phyloP scores from a whole-genome alignment of 1,140 invertebrate species.

The Phymastichus coffea region DNA sequence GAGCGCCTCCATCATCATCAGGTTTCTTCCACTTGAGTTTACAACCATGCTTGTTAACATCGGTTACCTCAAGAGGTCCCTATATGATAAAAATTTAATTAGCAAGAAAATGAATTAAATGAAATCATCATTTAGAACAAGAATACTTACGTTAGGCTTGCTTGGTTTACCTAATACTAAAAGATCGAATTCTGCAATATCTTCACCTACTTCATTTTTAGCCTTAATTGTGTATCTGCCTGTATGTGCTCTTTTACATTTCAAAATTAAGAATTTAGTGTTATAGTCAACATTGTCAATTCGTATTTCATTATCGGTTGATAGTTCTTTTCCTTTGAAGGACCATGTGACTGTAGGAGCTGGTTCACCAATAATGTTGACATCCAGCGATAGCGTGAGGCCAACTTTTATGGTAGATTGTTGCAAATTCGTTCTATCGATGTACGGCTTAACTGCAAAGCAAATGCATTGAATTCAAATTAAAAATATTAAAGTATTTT shows the following conservation, averaged over 20 bases:
- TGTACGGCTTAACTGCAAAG: slow-evolving; percentile 82
- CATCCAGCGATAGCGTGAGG: slow-evolving; percentile 84
- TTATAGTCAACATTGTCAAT: slow-evolving; percentile 88
- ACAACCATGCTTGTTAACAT: slow-evolving; percentile 92
- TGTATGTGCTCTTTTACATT: slow-evolving; percentile 77
- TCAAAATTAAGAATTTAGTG: slow-evolving; percentile 84
- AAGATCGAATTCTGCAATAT: slow-evolving; percentile 88
- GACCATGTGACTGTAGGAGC: slow-evolving; percentile 90
- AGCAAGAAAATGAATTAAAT: slow-evolving; percentile 25
- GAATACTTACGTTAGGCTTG: slow-evolving; percentile 46
- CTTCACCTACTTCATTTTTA: slow-evolving; percentile 91
- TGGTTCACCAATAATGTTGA: slow-evolving; percentile 93
- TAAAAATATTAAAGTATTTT: slow-evolving; percentile 14
- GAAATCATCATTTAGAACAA: not conserved
- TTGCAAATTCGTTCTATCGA: slow-evolving; percentile 88
- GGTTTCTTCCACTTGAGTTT: slow-evolving; percentile 93
- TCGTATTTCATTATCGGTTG: slow-evolving; percentile 67
- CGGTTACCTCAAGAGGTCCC: slow-evolving; percentile 84
- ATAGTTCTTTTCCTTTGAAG: slow-evolving; percentile 75
- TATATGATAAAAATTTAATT: slow-evolving; percentile 69
- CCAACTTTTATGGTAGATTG: slow-evolving; percentile 85
- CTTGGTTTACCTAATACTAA: slow-evolving; percentile 72
- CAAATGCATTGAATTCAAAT: slow-evolving; percentile 1
- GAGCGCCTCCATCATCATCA: slow-evolving; percentile 87
- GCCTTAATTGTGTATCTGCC: slow-evolving; percentile 93